phyloP scores from a whole-genome alignment of 2,888 invertebrate genomes.

The Minunthozetes semirufus region DNA sequence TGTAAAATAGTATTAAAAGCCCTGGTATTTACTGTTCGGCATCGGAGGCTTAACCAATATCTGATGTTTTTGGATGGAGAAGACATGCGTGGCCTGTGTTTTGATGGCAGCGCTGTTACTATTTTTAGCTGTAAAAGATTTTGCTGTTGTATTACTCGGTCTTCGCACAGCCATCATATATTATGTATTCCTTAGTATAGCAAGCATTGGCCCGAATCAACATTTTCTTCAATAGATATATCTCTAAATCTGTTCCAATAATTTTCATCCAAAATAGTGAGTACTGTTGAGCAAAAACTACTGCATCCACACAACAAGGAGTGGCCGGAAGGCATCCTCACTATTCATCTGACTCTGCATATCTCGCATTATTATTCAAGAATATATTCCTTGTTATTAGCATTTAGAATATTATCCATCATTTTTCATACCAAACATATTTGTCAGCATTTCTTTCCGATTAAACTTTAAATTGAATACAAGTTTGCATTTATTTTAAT shows the following conservation, averaged over 20 bases:
- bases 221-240: background rate
- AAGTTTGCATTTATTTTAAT: too few species aligned
- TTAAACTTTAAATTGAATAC: too few species aligned
- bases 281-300: background rate
- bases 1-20: background rate
- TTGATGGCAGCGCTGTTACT: background rate
- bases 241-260: background rate
- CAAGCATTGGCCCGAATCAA: slow-evolving; percentile 14
- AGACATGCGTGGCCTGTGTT: background rate
- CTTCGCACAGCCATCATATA: background rate
- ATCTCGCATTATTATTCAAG: too few species aligned
- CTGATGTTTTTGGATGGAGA: background rate
- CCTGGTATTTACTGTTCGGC: slow-evolving; percentile 19
- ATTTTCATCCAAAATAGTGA: background rate
- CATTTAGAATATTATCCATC: too few species aligned
- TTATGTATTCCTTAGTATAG: background rate
- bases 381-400: too few species aligned
- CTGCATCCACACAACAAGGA: too few species aligned
- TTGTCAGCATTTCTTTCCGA: too few species aligned
- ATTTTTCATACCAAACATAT: too few species aligned
- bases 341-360: too few species aligned
- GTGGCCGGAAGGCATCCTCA: too few species aligned
- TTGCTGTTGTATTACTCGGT: background rate
- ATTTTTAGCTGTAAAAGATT: background rate
- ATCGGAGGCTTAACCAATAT: slow-evolving; percentile 15